phyloP scores from a whole-genome alignment of 64 coral and sea anemone species.

The Montipora sp. region DNA sequence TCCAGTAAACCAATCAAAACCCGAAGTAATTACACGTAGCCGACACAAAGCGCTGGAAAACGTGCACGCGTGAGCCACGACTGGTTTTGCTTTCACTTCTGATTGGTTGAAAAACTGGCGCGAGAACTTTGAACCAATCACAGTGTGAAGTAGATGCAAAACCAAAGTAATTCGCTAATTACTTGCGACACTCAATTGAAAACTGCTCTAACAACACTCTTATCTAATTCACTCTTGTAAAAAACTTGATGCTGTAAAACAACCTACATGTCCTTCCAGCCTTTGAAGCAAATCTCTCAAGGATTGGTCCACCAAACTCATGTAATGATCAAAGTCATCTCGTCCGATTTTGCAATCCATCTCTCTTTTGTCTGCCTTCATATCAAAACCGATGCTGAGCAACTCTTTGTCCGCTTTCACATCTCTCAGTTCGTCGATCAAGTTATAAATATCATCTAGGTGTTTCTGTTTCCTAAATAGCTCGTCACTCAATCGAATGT shows the following conservation, averaged over 20 bases:
- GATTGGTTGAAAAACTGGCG: too few relatives aligned
- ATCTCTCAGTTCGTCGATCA: conserved; percentile 74
- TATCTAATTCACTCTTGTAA: too few relatives aligned
- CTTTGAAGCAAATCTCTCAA: conserved; percentile 89
- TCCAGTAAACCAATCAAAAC: too few relatives aligned
- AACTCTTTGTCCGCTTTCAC: conserved; percentile 89
- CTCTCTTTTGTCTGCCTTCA: conserved; percentile 88
- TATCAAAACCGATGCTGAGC: conserved; percentile 69
- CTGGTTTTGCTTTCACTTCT: too few relatives aligned
- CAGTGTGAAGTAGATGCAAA: too few relatives aligned
- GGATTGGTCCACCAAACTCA: conserved; percentile 89
- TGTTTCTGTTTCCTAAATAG: conserved; percentile 76
- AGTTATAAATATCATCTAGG: conserved; percentile 72
- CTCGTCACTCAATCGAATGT: conserved; percentile 60
- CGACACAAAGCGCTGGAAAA: too few relatives aligned
- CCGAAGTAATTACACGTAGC: too few relatives aligned
- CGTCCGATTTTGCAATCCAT: conserved; percentile 78
- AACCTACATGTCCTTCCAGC: conserved; percentile 84
- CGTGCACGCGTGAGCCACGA: too few relatives aligned
- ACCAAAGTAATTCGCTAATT: too few relatives aligned
- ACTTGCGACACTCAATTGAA: too few relatives aligned
- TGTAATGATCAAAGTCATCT: conserved; percentile 92
- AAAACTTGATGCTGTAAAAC: not conserved
- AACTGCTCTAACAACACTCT: too few relatives aligned
- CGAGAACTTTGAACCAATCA: too few relatives aligned